These are phyloP conservation scores for Parnassius apollo DNA, from an alignment of 2,888 invertebrate species.

Conservation along the genomic window DNA sequence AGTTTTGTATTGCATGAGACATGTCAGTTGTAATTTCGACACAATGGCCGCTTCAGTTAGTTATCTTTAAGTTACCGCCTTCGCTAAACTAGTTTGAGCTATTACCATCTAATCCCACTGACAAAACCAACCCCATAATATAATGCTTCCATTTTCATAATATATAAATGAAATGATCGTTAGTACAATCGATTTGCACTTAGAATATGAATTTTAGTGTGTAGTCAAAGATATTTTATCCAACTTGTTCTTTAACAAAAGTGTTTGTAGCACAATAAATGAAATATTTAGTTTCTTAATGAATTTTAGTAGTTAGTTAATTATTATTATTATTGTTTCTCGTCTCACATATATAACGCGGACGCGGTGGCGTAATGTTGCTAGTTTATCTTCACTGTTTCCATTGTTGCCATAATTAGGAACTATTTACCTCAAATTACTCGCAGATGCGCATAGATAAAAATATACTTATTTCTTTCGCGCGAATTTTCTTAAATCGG, in stretches of 20 bases:
- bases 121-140: constrained; percentile 46
- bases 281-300: constrained; percentile 51
- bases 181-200: constrained; percentile 70
- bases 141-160: constrained; percentile 53
- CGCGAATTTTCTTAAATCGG: constrained; percentile 13
- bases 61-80: constrained; percentile 31
- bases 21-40: constrained; percentile 27
- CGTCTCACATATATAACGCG: constrained; percentile 3
- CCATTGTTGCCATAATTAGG: constrained; percentile 73
- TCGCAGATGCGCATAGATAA: constrained; percentile 35
- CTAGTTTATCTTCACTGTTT: constrained; percentile 45
- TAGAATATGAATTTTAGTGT: constrained; percentile 48
- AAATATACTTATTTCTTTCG: constrained; percentile 24
- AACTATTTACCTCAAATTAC: constrained; percentile 70
- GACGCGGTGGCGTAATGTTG: constrained; percentile 15
- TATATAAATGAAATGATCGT: constrained; percentile 41
- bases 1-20: not conserved
- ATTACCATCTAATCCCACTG: constrained; percentile 30
- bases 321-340: constrained; percentile 44
- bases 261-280: constrained; percentile 55
- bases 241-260: constrained; percentile 36
- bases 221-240: constrained; percentile 50
- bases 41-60: constrained; percentile 31
- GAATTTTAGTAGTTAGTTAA: constrained; percentile 55
- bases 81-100: constrained; percentile 1